Percentiles rank a stretch among this genome's conserved stretches.
These are phyloP conservation scores for Drosophila pallidifrons DNA, from an alignment of 1,140 invertebrate species.

Conservation along the genomic window DNA sequence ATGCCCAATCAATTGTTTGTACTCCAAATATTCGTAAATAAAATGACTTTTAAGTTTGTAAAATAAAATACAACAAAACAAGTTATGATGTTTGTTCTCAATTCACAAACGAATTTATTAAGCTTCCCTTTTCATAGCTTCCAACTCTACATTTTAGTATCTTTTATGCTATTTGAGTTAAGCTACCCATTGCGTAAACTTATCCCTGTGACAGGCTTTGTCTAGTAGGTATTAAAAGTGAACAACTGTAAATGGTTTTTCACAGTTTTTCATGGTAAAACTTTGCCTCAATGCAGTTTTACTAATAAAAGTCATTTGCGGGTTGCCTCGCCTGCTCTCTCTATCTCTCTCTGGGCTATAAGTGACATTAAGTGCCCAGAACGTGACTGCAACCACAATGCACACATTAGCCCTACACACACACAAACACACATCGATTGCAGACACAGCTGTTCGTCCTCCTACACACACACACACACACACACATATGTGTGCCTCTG, in stretches of 20 bases:
- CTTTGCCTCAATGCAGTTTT: constrained; percentile 54
- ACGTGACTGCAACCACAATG: constrained; percentile 45
- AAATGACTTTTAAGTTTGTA: too few species aligned
- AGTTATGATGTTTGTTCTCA: too few species aligned
- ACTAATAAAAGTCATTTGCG: constrained; percentile 76
- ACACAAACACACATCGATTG: constrained; percentile 1
- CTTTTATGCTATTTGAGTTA: not conserved
- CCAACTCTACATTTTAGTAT: not conserved
- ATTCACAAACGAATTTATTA: too few species aligned
- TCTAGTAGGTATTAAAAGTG: constrained; percentile 7
- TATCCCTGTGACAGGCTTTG: not conserved
- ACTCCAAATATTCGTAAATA: too few species aligned
- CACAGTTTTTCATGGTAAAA: constrained; percentile 10
- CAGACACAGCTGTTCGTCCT: constrained; percentile 9
- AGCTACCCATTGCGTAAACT: not conserved
- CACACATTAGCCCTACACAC: constrained; percentile 7
- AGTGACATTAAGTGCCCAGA: constrained; percentile 23
- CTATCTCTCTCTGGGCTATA: constrained; percentile 1
- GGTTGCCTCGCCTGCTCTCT: constrained; percentile 15
- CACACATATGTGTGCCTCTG: not conserved
- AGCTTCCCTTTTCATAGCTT: too few species aligned
- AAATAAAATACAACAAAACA: too few species aligned
- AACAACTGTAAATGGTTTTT: constrained; percentile 20
- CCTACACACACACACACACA: too few species aligned
- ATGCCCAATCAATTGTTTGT: too few species aligned